Percentiles rank a stretch among this genome's conserved stretches.
These are phyloP conservation scores for Agonum fuliginosum DNA, from an alignment of 2,888 invertebrate genomes.

Conservation along the genomic window DNA sequence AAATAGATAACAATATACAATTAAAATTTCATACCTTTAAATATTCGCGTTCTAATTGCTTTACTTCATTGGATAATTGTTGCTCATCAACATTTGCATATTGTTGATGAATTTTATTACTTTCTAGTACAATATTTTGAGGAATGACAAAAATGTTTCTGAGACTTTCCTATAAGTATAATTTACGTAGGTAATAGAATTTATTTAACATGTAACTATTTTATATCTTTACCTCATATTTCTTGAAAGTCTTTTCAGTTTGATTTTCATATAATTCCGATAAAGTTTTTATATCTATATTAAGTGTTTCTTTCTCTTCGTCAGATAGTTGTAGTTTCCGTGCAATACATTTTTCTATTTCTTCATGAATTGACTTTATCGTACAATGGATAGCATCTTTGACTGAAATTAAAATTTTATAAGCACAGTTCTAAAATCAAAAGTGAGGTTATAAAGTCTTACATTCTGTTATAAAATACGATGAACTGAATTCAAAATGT, in stretches of 20 bases:
- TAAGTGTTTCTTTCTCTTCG: constrained; percentile 14
- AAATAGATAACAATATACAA: not conserved
- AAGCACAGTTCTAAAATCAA: not conserved
- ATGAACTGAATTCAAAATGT: constrained; percentile 49
- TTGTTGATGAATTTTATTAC: constrained; percentile 49
- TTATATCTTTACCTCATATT: constrained; percentile 32
- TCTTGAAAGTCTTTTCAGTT: constrained; percentile 19
- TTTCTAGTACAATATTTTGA: constrained; percentile 34
- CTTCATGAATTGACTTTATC: constrained; percentile 38
- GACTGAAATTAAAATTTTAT: constrained; percentile 26
- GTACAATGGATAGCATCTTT: not conserved
- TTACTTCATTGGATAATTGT: constrained; percentile 19
- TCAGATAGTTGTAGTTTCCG: constrained; percentile 16
- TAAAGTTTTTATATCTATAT: constrained; percentile 27
- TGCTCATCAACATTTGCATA: not conserved
- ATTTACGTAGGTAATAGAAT: not conserved
- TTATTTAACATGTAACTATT: not conserved
- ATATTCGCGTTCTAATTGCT: constrained; percentile 34
- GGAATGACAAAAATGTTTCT: constrained; percentile 47
- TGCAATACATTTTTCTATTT: constrained; percentile 36
- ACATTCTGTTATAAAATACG: constrained; percentile 47
- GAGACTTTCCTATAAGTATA: constrained; percentile 33
- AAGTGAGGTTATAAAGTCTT: constrained; percentile 33
- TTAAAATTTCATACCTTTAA: constrained; percentile 23
- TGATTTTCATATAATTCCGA: not conserved